Conservation (phyloP, 2,113 vertebrate species). For the Callocephalon fimbriatum region DNA sequence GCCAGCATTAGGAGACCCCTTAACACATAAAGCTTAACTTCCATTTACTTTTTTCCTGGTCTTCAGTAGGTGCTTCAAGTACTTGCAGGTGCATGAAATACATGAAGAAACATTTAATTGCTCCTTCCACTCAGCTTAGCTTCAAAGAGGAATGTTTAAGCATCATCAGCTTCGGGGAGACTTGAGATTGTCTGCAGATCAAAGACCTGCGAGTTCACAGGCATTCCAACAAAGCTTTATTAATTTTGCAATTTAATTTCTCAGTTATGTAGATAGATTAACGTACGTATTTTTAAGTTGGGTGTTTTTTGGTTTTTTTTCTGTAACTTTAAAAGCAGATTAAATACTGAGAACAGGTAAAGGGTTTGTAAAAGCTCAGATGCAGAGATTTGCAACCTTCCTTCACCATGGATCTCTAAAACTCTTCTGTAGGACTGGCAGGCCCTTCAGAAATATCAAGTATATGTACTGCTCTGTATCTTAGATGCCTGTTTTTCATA, state of each 20-base stretch:
- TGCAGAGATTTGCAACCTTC: neutral
- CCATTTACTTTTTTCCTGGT: neutral
- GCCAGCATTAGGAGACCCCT: neutral
- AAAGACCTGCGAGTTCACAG: neutral
- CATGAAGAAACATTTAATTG: conserved; percentile 1
- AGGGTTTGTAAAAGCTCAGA: neutral
- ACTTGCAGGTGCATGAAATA: neutral
- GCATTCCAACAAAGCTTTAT: neutral
- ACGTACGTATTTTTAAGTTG: neutral
- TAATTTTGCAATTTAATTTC: conserved; percentile 23
- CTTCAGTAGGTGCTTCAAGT: neutral
- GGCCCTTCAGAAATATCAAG: neutral
- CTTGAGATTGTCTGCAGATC: conserved; percentile 11
- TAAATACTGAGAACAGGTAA: neutral
- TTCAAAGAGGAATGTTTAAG: conserved; percentile 35
- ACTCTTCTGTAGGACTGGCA: neutral
- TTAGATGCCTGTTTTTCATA: neutral
- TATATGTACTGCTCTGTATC: neutral
- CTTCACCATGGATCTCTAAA: neutral
- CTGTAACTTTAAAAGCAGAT: neutral
- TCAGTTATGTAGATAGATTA: neutral
- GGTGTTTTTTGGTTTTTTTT: neutral
- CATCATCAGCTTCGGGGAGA: neutral
- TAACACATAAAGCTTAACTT: neutral
- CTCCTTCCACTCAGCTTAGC: conserved; percentile 1